Evolutionary conservation across 2,113 vertebrate genomes (phyloP).

Genomic region (Willisornis vidua): DNA sequence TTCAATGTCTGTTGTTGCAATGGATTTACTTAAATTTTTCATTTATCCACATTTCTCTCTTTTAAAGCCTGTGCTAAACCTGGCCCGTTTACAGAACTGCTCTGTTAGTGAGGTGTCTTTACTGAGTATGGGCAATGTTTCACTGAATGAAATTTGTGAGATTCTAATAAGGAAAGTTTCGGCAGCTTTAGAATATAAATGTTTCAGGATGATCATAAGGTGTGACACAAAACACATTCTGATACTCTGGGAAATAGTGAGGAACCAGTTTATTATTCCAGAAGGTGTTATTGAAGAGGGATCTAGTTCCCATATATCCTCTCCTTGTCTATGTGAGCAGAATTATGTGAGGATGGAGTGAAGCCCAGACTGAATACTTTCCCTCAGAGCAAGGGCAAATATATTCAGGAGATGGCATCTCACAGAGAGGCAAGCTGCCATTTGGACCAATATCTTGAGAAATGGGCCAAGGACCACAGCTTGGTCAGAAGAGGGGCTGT

Average conservation of each 20-base stretch:
- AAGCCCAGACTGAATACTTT: background rate
- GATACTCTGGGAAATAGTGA: background rate
- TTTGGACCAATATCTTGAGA: background rate
- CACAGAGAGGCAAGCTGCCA: conserved; percentile 9
- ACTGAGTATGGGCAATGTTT: background rate
- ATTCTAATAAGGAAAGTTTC: background rate
- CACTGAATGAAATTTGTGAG: background rate
- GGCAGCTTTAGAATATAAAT: background rate
- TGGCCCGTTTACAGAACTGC: background rate
- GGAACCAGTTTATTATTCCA: background rate
- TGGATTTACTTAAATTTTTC: background rate
- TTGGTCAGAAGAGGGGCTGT: background rate
- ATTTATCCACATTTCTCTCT: background rate
- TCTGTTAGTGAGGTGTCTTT: background rate
- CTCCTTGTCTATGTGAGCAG: background rate
- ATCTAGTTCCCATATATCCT: background rate
- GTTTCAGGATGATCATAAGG: background rate
- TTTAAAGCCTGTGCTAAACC: background rate
- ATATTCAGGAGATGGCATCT: background rate
- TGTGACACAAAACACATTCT: background rate
- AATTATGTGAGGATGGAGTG: background rate
- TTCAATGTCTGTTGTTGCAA: background rate
- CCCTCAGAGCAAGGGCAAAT: background rate
- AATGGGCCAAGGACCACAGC: background rate
- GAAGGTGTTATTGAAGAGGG: background rate